Evolutionary conservation across 2,797 vertebrate species (phyloP).

Genomic region (Argya squamiceps): DNA sequence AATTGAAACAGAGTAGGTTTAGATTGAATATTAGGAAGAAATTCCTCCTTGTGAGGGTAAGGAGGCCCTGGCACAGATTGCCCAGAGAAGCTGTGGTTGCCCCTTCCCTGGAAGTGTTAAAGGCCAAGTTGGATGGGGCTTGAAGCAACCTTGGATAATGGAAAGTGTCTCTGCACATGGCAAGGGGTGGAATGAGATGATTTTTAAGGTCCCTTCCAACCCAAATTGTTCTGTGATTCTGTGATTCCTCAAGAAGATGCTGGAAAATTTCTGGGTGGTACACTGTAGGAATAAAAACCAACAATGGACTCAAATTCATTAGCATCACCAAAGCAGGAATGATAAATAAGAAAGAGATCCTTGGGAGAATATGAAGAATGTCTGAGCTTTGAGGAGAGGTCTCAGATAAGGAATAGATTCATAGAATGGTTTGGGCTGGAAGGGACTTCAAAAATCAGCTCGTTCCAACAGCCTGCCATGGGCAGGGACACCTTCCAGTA

Average conservation of each 20-base stretch:
- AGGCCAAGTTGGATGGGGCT: fast-evolving
- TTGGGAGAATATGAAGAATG: not conserved
- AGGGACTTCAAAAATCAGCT: not conserved
- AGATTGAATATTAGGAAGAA: not conserved
- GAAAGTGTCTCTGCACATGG: not conserved
- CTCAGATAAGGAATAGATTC: not conserved
- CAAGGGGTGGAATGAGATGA: fast-evolving
- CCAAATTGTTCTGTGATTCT: not conserved
- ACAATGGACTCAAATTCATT: fast-evolving
- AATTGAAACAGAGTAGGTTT: not conserved
- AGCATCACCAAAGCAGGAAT: not conserved
- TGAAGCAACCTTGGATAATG: not conserved
- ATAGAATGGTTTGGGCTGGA: not conserved
- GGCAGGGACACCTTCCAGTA: not conserved
- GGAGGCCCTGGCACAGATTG: fast-evolving
- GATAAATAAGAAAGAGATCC: not conserved
- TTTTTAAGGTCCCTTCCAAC: not conserved
- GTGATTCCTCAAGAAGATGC: not conserved
- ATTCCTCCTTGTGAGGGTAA: not conserved
- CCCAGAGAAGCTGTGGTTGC: not conserved
- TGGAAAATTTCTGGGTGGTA: not conserved
- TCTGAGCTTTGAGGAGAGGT: not conserved
- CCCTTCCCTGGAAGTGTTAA: not conserved
- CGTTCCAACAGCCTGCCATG: fast-evolving
- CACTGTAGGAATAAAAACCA: not conserved